Evolutionary conservation across 2,797 vertebrate genomes (phyloP).

Genomic region (Poliocrania exsul): DNA sequence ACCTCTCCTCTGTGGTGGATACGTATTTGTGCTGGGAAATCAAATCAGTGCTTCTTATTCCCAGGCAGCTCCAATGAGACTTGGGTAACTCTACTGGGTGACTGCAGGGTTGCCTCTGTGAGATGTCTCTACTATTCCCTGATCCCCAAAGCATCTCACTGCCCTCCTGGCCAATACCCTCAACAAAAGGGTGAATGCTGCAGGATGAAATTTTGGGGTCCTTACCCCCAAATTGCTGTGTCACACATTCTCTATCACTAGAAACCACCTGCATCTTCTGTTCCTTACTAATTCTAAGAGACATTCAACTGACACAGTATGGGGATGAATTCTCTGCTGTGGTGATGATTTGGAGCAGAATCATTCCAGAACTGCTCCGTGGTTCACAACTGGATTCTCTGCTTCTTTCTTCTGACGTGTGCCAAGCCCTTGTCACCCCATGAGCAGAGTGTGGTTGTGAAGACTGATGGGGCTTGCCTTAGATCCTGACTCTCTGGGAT

Average conservation of each 20-base stretch:
- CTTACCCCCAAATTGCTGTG: neutral
- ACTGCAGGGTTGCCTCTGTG: neutral
- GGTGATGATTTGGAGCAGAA: neutral
- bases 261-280: neutral
- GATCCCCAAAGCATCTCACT: neutral
- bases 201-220: neutral
- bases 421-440: neutral
- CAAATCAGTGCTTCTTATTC: neutral
- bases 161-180: neutral
- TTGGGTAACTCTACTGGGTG: neutral
- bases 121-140: neutral
- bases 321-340: neutral
- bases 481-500: neutral
- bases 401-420: neutral
- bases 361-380: neutral
- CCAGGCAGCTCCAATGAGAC: neutral
- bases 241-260: neutral
- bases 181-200: neutral
- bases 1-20: neutral
- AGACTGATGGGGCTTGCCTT: neutral
- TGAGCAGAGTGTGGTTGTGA: accelerated
- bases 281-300: neutral
- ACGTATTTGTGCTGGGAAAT: neutral
- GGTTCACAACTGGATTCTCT: neutral
- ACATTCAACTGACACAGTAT: neutral